Conservation (phyloP, 2,888 invertebrate genomes). For the Polydesmus complanatus region DNA sequence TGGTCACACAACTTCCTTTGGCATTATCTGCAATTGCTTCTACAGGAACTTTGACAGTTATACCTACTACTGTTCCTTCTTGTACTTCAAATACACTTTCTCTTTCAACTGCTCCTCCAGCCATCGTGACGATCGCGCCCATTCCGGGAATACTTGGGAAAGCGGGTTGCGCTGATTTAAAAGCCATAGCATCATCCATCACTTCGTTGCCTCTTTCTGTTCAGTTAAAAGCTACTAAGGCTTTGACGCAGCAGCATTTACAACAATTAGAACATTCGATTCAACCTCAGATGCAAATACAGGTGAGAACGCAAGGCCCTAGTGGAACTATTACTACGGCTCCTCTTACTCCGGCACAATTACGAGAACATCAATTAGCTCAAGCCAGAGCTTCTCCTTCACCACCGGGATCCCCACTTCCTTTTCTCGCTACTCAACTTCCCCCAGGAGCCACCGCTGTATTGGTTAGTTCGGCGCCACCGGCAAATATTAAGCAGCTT, state of each 20-base stretch:
- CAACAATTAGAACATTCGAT: conserved; percentile 8
- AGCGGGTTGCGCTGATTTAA: background rate
- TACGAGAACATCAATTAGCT: conserved; percentile 7
- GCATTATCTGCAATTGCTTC: conserved; percentile 4
- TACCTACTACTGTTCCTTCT: background rate
- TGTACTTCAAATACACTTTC: background rate
- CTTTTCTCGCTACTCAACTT: conserved; percentile 3
- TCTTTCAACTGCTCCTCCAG: conserved; percentile 3
- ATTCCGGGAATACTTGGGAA: background rate
- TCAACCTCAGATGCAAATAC: conserved; percentile 11
- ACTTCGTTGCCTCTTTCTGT: background rate
- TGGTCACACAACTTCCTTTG: background rate
- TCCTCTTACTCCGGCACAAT: conserved; percentile 8
- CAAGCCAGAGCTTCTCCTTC: background rate
- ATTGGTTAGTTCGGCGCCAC: background rate
- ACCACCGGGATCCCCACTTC: background rate
- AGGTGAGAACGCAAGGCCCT: conserved; percentile 8
- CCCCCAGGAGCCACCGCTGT: conserved; percentile 2
- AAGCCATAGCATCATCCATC: background rate
- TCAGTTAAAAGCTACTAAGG: background rate
- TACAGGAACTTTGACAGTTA: conserved; percentile 5
- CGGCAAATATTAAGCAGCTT: background rate
- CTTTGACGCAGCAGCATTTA: conserved; percentile 4
- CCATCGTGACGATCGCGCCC: conserved; percentile 10
- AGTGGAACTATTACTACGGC: conserved; percentile 1